Conservation (phyloP, 2,113 vertebrate genomes). For the Prinia subflava region DNA sequence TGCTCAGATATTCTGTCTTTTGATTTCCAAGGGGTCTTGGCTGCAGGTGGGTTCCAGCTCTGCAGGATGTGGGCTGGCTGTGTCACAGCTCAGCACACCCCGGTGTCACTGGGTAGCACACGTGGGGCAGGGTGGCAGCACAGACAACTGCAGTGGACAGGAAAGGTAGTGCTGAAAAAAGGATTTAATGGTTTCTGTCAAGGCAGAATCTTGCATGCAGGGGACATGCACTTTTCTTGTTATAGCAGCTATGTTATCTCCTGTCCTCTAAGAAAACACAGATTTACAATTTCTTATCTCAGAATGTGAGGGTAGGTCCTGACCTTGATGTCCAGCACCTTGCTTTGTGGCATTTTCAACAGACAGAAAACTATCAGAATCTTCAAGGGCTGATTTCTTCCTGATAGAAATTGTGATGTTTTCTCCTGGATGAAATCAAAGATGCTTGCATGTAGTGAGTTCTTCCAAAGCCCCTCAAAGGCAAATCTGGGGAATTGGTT, state of each 20-base stretch:
- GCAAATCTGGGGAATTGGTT: neutral
- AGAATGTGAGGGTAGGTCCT: neutral
- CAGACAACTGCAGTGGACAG: neutral
- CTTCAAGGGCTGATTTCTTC: neutral
- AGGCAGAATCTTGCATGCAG: neutral
- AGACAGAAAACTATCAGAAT: neutral
- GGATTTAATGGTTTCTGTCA: neutral
- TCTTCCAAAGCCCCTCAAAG: neutral
- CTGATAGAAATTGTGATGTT: neutral
- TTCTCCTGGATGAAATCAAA: neutral
- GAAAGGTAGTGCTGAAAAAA: neutral
- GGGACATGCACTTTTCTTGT: neutral
- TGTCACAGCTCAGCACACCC: neutral
- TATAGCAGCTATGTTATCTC: neutral
- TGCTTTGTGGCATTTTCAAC: neutral
- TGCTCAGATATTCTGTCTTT: neutral
- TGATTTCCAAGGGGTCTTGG: neutral
- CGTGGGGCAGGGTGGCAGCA: fast-evolving
- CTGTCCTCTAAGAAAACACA: neutral
- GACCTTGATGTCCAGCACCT: neutral
- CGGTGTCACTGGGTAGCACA: neutral
- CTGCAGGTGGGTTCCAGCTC: neutral
- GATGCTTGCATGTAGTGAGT: neutral
- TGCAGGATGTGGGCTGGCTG: neutral
- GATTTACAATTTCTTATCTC: neutral